Conservation (phyloP, 2,113 vertebrate species). For the Vicugna pacos region DNA sequence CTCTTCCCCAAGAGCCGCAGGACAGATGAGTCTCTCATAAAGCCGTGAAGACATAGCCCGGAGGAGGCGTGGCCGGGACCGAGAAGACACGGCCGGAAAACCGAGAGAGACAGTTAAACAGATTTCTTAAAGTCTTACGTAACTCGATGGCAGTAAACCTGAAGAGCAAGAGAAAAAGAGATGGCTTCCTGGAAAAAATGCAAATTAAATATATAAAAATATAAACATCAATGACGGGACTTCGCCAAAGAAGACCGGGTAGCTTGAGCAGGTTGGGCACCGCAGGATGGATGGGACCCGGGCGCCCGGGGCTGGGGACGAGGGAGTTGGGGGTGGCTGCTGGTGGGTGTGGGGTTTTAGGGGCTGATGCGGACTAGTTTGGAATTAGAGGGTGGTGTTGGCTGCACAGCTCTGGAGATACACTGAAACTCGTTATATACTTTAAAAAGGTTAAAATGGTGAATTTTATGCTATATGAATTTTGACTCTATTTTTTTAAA, state of each 20-base stretch:
- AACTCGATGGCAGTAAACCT: neutral
- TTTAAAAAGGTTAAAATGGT: neutral
- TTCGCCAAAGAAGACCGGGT: fast-evolving
- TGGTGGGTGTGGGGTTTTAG: neutral
- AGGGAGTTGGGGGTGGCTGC: fast-evolving
- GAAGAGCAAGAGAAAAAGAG: neutral
- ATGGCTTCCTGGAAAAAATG: neutral
- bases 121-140: neutral
- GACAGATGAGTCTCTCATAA: fast-evolving
- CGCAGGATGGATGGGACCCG: fast-evolving
- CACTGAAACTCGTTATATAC: fast-evolving
- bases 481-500: neutral
- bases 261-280: neutral
- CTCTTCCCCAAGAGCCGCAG: neutral
- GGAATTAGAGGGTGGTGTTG: neutral
- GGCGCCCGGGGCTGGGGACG: fast-evolving
- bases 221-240: neutral
- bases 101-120: neutral
- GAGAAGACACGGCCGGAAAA: neutral
- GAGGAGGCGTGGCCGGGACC: no score
- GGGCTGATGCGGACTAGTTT: neutral
- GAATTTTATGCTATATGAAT: fast-evolving
- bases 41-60: no score
- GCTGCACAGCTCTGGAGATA: fast-evolving
- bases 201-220: neutral